These are phyloP conservation scores for Eugnorisma glareosa DNA, from an alignment of 2,888 invertebrate species.

Conservation along the genomic window DNA sequence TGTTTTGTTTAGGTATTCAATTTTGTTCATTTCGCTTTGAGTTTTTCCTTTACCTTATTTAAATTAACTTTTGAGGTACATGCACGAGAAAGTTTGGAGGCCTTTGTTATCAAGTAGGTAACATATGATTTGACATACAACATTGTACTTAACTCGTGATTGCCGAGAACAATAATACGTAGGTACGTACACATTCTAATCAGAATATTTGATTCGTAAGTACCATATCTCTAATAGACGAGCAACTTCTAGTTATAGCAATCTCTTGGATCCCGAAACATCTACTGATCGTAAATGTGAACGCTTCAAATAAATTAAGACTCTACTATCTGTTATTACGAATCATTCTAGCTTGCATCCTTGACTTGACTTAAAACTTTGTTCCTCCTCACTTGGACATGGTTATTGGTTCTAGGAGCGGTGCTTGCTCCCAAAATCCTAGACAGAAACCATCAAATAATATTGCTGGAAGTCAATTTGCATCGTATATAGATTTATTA, in stretches of 20 bases:
- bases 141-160: background rate
- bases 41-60: background rate
- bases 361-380: conserved; percentile 38
- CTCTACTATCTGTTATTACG: conserved; percentile 45
- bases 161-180: background rate
- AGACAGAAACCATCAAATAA: conserved; percentile 52
- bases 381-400: conserved; percentile 18
- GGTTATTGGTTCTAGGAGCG: conserved; percentile 47
- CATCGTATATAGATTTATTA: conserved; percentile 43
- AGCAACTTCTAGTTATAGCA: conserved; percentile 54
- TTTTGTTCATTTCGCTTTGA: background rate
- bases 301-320: conserved; percentile 41
- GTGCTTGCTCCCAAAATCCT: conserved; percentile 53
- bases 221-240: conserved; percentile 47
- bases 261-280: conserved; percentile 51
- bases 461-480: conserved; percentile 46
- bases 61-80: background rate
- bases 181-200: conserved; percentile 19
- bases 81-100: no score
- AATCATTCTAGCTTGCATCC: conserved; percentile 41
- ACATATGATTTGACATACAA: background rate
- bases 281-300: conserved; percentile 55
- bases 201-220: conserved; percentile 47
- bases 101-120: background rate
- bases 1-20: background rate